Conservation (phyloP, 1,140 invertebrate species). For the Zaprionus gabonicus region DNA sequence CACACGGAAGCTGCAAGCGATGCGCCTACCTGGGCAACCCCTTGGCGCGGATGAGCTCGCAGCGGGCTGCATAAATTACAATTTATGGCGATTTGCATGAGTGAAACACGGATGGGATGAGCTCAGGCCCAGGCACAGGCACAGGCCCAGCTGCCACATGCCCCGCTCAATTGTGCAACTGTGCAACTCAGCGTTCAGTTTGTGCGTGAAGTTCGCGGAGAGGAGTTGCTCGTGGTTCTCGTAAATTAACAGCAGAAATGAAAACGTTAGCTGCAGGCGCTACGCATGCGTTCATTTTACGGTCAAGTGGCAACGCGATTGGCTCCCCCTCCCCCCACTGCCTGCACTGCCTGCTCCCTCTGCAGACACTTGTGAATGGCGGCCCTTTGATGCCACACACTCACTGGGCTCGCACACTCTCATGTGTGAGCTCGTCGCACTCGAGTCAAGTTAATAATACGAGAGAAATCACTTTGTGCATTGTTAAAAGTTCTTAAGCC, state of each 20-base stretch:
- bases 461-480: constrained; percentile 83
- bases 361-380: not conserved
- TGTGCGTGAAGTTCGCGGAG: constrained; percentile 67
- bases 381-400: constrained; percentile 10
- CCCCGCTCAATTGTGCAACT: constrained; percentile 26
- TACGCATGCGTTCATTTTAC: constrained; percentile 56
- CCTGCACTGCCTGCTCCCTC: not conserved
- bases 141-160: constrained; percentile 50
- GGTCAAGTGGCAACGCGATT: constrained; percentile 50
- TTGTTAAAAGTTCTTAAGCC: constrained; percentile 83
- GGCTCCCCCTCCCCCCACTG: not conserved
- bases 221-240: constrained; percentile 41
- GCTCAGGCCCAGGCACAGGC: constrained; percentile 37
- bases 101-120: constrained; percentile 30
- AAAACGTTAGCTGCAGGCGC: constrained; percentile 31
- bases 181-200: constrained; percentile 46
- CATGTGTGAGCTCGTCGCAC: constrained; percentile 55
- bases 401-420: constrained; percentile 14
- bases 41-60: constrained; percentile 31
- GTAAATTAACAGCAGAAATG: constrained; percentile 28
- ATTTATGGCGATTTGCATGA: constrained; percentile 82
- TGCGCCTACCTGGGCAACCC: constrained; percentile 50
- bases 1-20: constrained; percentile 38
- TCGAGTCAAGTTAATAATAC: constrained; percentile 78
- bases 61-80: constrained; percentile 78